Evolutionary conservation across 2,797 vertebrate genomes (phyloP).

Genomic region (Tauraco hartlaubi): DNA sequence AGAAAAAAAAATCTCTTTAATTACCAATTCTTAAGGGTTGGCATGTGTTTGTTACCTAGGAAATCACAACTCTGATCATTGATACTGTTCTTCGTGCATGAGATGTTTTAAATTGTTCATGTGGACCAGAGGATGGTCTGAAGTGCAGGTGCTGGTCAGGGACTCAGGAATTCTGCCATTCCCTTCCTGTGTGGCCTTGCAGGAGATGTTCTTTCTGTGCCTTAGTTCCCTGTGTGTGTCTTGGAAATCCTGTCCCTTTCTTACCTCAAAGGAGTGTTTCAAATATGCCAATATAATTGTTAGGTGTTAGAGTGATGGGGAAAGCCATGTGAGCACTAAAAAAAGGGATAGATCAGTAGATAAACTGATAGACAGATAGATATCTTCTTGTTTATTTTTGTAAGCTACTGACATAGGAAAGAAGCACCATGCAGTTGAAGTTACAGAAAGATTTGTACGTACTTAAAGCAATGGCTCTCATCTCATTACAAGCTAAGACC

Average conservation of each 20-base stretch:
- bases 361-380: constrained; percentile 12
- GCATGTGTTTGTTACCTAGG: neutral
- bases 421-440: constrained; percentile 56
- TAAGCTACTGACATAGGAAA: constrained; percentile 51
- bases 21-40: neutral
- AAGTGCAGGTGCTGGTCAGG: constrained; percentile 4
- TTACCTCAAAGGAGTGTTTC: neutral
- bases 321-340: neutral
- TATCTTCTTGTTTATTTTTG: constrained; percentile 50
- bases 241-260: neutral
- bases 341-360: neutral
- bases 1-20: neutral
- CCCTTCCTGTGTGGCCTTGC: neutral
- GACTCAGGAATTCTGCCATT: neutral
- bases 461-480: constrained; percentile 75
- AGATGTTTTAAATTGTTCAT: neutral
- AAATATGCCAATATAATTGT: neutral
- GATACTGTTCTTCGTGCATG: neutral
- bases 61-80: neutral
- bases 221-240: neutral
- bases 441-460: constrained; percentile 55
- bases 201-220: neutral
- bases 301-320: neutral
- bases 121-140: neutral
- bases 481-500: constrained; percentile 74